A percentile compares a stretch with the other conserved stretches of the same genome.
Evolutionary conservation across 2,113 vertebrate species (phyloP).

Genomic region (Megaceryle maxima): DNA sequence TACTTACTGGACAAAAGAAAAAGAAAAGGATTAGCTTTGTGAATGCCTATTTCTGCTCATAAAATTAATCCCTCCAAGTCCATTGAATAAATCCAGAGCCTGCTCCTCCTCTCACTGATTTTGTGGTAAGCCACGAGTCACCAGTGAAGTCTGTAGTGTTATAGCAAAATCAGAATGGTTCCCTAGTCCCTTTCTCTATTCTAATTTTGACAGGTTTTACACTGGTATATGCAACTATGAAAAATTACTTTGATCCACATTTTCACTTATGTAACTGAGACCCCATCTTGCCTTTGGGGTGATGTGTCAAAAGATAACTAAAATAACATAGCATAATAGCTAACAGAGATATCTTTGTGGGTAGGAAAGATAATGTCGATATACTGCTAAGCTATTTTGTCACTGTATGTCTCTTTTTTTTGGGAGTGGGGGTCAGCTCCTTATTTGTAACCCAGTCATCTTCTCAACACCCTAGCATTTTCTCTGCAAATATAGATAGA

Average conservation of each 20-base stretch:
- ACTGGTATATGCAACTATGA: background rate
- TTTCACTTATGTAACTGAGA: background rate
- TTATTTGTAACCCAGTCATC: background rate
- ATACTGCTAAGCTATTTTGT: background rate
- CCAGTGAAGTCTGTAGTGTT: background rate
- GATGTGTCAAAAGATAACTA: slow-evolving; percentile 6
- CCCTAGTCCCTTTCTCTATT: background rate
- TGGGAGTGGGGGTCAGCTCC: background rate
- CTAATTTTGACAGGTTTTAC: background rate
- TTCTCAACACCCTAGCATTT: background rate
- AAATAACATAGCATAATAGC: background rate
- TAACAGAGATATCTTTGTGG: background rate
- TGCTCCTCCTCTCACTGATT: background rate
- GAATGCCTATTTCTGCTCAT: background rate
- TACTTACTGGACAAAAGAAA: background rate
- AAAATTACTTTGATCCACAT: background rate
- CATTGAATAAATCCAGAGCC: background rate
- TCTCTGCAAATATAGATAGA: background rate
- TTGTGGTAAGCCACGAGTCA: background rate
- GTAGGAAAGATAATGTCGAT: background rate
- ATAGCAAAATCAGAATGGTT: background rate
- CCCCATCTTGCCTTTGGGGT: background rate
- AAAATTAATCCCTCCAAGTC: background rate
- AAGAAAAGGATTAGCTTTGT: background rate
- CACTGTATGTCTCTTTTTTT: background rate